Evolutionary conservation across 2,113 vertebrate species (phyloP).

Genomic region (Toxotes chatareus): DNA sequence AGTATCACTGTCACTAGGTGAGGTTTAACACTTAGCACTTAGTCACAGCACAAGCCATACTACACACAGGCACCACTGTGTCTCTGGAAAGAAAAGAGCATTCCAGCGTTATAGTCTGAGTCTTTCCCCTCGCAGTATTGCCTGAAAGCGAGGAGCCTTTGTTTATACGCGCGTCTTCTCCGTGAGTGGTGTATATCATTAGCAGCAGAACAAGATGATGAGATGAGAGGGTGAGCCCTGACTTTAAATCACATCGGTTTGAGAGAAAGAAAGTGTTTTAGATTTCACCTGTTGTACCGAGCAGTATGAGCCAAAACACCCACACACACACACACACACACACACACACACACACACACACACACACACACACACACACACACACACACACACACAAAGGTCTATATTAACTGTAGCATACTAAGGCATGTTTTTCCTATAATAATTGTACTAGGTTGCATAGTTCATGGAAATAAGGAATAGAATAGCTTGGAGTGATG

Average conservation of each 20-base stretch:
- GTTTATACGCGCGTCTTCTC: neutral
- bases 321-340: neutral
- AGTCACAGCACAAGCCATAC: neutral
- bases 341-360: neutral
- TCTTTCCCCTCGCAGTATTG: constrained; percentile 10
- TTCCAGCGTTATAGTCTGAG: neutral
- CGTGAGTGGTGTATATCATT: constrained; percentile 23
- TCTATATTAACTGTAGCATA: neutral
- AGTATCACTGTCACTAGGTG: neutral
- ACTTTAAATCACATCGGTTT: constrained; percentile 43
- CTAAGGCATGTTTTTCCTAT: neutral
- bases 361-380: constrained; percentile 1
- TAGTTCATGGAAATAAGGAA: constrained; percentile 2
- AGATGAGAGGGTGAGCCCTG: constrained; percentile 15
- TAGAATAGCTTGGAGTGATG: neutral
- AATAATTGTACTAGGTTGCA: neutral
- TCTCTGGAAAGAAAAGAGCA: neutral
- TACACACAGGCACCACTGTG: neutral
- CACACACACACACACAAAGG: neutral
- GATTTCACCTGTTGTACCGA: neutral
- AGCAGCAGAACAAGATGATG: constrained; percentile 23
- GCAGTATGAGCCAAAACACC: neutral
- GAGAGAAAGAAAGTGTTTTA: constrained; percentile 20
- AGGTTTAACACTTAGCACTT: neutral
- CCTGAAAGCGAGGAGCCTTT: constrained; percentile 25